Base-by-base conservation (phyloP, 1,140 invertebrate genomes). In the Ceratosolen solmsi region DNA sequence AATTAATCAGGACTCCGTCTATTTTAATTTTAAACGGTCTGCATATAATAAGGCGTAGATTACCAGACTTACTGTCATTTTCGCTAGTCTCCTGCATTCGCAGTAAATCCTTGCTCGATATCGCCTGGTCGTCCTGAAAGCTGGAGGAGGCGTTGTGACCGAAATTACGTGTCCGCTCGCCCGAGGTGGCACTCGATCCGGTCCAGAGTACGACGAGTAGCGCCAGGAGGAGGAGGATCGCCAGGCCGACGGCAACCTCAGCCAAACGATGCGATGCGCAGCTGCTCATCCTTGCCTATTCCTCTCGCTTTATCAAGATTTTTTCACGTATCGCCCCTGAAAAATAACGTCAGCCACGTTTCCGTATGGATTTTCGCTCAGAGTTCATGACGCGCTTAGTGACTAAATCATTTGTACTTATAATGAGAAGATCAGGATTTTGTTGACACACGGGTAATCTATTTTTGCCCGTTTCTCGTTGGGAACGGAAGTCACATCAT, bases 131-230 rank as follows among this genome's bases (percentile, higher is more conserved):
- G 17, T 68, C 36, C 63, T 38, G 63, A 17, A 68, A 20, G 22
- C 0, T 9, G 46, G 71, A 56, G 1, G 63, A 20, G 49, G 9
- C 46, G 30, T 72, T 72, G 25, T 17, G 13, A 2, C 5, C 25
- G 63, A 68, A 25, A 7, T 17, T 22, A 1, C 22, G 49, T 1
- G 73, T 27, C 0, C 5, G 58, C 54, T 75, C 58, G 58, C 36
- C 2, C 2, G 79, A 1, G 17, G 38, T 25, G 5, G 25, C 38
- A 38, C 74, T 65, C 0, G 75, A 78, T 2, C 81, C 81, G 0
- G 54, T 78, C 82, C 82, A 83, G 1, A 83, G 46, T 4, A 83
- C 72, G 17, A 58, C 58, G 20, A 83, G 38, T 30, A 83, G 30
- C 3, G 82, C 77, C 0, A 79, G 15, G 30, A 83, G 51, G 0